Base-by-base conservation (phyloP, 1,140 invertebrate species). In the Philaenus spumarius region DNA sequence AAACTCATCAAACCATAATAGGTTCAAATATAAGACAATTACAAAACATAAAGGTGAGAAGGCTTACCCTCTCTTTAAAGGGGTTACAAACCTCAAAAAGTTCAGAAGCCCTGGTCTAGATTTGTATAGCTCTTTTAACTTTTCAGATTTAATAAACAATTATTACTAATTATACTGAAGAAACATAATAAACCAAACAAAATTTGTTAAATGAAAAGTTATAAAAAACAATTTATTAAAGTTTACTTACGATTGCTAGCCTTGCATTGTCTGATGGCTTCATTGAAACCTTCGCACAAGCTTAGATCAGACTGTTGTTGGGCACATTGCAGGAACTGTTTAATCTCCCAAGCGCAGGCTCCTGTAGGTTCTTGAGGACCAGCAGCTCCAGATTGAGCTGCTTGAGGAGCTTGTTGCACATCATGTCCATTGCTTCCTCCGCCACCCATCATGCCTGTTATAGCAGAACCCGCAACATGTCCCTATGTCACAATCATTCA, bases 231-330 rank as follows among this genome's bases (percentile, higher is more conserved):
- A n/a, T n/a, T n/a, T n/a, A n/a, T n/a, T n/a, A n/a, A n/a, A n/a
- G n/a, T n/a, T n/a, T n/a, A 74, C 73, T 72, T 60, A 79, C 78
- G 64, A 54, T 78, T 71, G 46, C 67, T 59, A 59, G 64, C 63
- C 78, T 90, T 90, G 86, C 93, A 96, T 71, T 95, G 90, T 64
- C 90, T 85, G 59, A 96, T 77, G 55, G 90, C 92, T 74, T 95
- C 90, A 71, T 95, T 95, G 73, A 96, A 96, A 43, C 92, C 93
- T 66, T 93, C 85, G 69, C 93, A 96, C 1, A 96, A 78, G 2
- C 82, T 80, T 6, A 96, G 71, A 72, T 95, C 93, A 26, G 80
- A 78, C 68, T 94, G 90, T 42, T 84, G 84, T 67, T 91, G 82
- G 46, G 91, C 90, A 70, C 92, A 95, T 62, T 93, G 82, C 15